A percentile compares a stretch with the other conserved stretches of the same genome.
phyloP scores from a whole-genome alignment of 2,888 invertebrate species.

The Celastrina argiolus region DNA sequence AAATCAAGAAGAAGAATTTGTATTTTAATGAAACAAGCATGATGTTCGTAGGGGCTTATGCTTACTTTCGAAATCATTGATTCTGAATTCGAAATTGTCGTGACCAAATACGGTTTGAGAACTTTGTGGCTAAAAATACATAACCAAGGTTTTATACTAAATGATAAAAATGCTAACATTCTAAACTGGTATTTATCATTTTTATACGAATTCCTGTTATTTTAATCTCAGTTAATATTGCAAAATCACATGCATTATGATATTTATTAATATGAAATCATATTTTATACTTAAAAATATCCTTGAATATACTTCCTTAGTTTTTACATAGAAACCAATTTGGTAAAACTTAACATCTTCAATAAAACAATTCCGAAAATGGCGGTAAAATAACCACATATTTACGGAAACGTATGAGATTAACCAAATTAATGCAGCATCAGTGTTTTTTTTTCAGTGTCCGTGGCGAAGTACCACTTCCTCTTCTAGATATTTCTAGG shows the following conservation, averaged over 20 bases:
- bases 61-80: too few relatives aligned
- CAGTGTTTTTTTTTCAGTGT: neutral
- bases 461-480: neutral
- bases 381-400: neutral
- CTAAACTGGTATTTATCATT: neutral
- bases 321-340: neutral
- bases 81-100: conserved; percentile 2
- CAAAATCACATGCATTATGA: neutral
- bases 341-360: neutral
- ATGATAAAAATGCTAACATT: neutral
- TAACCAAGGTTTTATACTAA: neutral
- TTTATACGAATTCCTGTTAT: too few relatives aligned
- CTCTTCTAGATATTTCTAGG: neutral
- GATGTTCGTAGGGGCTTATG: too few relatives aligned
- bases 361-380: neutral
- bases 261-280: neutral
- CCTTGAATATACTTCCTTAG: neutral
- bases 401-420: neutral
- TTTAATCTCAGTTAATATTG: neutral
- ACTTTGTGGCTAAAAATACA: conserved; percentile 1
- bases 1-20: too few relatives aligned
- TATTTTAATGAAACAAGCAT: too few relatives aligned
- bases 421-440: neutral
- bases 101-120: conserved; percentile 6
- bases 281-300: neutral